Evolutionary conservation across 2,888 invertebrate species (phyloP).

Genomic region (Phania funesta): DNA sequence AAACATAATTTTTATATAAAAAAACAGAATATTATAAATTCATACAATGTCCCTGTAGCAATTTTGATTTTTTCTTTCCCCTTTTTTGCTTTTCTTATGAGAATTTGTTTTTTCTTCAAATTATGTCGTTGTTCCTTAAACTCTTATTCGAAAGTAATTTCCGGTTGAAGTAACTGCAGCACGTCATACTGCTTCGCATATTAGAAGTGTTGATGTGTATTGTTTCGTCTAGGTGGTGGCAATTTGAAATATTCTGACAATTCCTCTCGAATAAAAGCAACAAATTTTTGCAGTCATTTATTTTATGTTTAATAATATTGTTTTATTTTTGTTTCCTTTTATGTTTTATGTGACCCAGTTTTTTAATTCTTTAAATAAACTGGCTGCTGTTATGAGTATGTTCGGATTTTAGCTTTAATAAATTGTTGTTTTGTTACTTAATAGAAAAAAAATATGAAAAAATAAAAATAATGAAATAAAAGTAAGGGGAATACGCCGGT

Average conservation of each 20-base stretch:
- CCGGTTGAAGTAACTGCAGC: slow-evolving; percentile 49
- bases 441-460: slow-evolving; percentile 1
- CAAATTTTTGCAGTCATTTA: slow-evolving; percentile 50
- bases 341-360: slow-evolving; percentile 50
- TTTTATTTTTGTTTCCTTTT: neutral
- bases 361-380: slow-evolving; percentile 22
- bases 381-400: slow-evolving; percentile 51
- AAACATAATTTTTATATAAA: slow-evolving; percentile 47
- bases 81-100: neutral
- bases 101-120: neutral
- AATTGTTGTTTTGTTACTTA: slow-evolving; percentile 1
- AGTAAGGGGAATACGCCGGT: slow-evolving; percentile 18
- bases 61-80: slow-evolving; percentile 23
- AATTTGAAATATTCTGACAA: slow-evolving; percentile 45
- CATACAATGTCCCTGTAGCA: slow-evolving; percentile 51
- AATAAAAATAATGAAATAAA: neutral
- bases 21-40: slow-evolving; percentile 17
- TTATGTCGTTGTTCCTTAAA: slow-evolving; percentile 25
- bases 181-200: slow-evolving; percentile 24
- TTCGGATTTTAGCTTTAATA: slow-evolving; percentile 28
- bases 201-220: slow-evolving; percentile 24
- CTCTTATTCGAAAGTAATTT: slow-evolving; percentile 58
- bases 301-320: slow-evolving; percentile 40
- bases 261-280: slow-evolving; percentile 33
- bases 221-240: slow-evolving; percentile 19